Evolutionary conservation across 2,888 invertebrate species (phyloP).

Genomic region (Temnothorax rugatulus): DNA sequence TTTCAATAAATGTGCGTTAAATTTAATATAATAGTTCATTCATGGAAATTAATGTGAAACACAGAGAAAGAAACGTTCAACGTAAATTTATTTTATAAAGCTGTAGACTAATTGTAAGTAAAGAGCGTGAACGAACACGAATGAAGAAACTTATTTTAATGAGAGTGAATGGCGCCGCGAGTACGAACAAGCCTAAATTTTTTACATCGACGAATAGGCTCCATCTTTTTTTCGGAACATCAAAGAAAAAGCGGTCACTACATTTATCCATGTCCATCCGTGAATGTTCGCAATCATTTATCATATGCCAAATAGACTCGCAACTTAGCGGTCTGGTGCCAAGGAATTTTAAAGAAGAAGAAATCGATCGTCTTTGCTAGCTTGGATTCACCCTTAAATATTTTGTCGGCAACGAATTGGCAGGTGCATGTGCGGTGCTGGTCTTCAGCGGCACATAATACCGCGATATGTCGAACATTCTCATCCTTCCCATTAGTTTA

Average conservation of each 20-base stretch:
- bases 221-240: not conserved
- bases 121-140: not conserved
- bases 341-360: slow-evolving; percentile 9
- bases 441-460: not conserved
- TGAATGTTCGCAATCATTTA: not conserved
- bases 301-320: slow-evolving; percentile 23
- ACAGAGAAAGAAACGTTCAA: not conserved
- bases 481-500: not conserved
- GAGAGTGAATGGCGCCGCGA: not conserved
- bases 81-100: not conserved
- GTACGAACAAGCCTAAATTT: not conserved
- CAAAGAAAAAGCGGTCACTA: not conserved
- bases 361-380: not conserved
- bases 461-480: not conserved
- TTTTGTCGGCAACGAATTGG: not conserved
- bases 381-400: not conserved
- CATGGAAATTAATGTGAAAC: slow-evolving; percentile 5
- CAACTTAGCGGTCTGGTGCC: not conserved
- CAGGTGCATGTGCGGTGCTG: not conserved
- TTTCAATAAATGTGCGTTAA: not conserved
- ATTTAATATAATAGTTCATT: not conserved
- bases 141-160: not conserved
- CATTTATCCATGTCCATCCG: not conserved
- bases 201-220: not conserved
- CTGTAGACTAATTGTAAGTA: not conserved